Conservation (phyloP, 2,797 vertebrate species). For the Loriculus beryllinus region DNA sequence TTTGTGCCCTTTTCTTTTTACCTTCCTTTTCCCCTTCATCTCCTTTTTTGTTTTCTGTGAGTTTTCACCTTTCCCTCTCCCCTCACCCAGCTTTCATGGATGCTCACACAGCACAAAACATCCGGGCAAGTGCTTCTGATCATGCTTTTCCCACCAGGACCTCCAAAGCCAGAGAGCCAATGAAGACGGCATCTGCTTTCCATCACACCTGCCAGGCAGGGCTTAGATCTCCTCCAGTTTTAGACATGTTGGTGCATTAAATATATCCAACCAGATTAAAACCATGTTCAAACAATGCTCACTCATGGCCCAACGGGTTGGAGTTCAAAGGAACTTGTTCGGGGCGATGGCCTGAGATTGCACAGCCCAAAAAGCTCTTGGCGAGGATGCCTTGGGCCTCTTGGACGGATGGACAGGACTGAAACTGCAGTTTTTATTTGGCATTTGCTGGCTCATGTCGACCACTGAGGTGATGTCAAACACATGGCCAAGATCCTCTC, state of each 20-base stretch:
- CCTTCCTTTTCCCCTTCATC: background rate
- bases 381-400: background rate
- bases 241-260: background rate
- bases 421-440: background rate
- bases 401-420: background rate
- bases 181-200: background rate
- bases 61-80: background rate
- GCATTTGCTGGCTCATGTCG: background rate
- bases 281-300: background rate
- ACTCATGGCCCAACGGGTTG: background rate
- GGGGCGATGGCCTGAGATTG: background rate
- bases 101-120: background rate
- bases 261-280: background rate
- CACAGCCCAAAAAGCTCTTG: background rate
- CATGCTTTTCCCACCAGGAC: background rate
- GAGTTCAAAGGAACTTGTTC: background rate
- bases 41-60: background rate
- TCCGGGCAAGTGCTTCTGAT: background rate
- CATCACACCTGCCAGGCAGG: slow-evolving; percentile 3
- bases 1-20: background rate
- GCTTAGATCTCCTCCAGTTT: background rate
- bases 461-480: background rate
- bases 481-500: background rate
- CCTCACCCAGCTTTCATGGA: background rate
- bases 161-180: background rate